Evolutionary conservation across 1,140 invertebrate genomes (phyloP).

Genomic region (Trialeurodes vaporariorum): DNA sequence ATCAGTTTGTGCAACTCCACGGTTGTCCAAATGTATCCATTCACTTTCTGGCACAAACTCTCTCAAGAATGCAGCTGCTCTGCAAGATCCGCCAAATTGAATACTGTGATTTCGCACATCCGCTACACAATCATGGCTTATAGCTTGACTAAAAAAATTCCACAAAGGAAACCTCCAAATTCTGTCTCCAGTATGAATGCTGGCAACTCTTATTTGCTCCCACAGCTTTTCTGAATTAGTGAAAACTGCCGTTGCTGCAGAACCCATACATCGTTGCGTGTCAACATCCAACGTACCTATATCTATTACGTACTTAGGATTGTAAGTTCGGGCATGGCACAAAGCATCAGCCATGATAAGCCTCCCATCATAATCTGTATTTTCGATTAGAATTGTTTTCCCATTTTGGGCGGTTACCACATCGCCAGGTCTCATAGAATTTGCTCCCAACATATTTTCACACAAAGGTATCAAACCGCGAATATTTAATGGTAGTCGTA

Average conservation of each 20-base stretch:
- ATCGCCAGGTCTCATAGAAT: slow-evolving; percentile 49
- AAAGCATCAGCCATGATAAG: slow-evolving; percentile 51
- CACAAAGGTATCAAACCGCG: slow-evolving; percentile 43
- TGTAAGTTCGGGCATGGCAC: slow-evolving; percentile 35
- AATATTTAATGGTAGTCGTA: slow-evolving; percentile 46
- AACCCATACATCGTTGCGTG: too few species aligned
- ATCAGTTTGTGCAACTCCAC: slow-evolving; percentile 38
- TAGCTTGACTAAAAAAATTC: slow-evolving; percentile 44
- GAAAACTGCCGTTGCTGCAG: slow-evolving; percentile 46
- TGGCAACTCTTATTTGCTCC: slow-evolving; percentile 38
- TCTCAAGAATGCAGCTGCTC: slow-evolving; percentile 44
- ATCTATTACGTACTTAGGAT: slow-evolving; percentile 46
- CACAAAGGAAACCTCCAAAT: slow-evolving; percentile 54
- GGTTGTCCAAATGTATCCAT: slow-evolving; percentile 47
- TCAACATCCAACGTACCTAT: slow-evolving; percentile 47
- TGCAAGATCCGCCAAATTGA: slow-evolving; percentile 37
- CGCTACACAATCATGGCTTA: slow-evolving; percentile 32
- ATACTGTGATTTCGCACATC: slow-evolving; percentile 11
- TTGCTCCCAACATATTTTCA: slow-evolving; percentile 50
- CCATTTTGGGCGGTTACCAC: slow-evolving; percentile 50
- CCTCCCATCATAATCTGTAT: slow-evolving; percentile 53
- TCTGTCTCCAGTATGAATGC: slow-evolving; percentile 46
- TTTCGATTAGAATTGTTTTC: slow-evolving; percentile 50
- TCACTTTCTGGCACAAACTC: slow-evolving; percentile 41
- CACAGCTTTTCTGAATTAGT: slow-evolving; percentile 41